phyloP scores from a whole-genome alignment of 2,113 vertebrate species.

The Mystacornis crossleyi region DNA sequence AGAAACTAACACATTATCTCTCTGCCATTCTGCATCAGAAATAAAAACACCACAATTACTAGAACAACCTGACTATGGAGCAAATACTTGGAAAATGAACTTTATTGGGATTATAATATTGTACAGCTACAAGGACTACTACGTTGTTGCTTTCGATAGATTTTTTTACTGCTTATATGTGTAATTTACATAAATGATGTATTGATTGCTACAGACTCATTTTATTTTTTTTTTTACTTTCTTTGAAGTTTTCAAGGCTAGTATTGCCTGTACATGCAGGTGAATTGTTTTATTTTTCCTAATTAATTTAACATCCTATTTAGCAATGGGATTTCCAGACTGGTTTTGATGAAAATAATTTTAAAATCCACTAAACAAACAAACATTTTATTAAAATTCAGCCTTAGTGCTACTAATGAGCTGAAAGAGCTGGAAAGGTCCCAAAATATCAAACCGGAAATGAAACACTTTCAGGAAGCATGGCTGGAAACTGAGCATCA shows the following conservation, averaged over 20 bases:
- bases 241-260: neutral
- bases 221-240: neutral
- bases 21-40: neutral
- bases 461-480: neutral
- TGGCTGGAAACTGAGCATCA: neutral
- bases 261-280: neutral
- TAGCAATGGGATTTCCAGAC: neutral
- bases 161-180: neutral
- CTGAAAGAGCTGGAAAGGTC: neutral
- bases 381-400: neutral
- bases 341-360: neutral
- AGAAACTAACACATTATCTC: neutral
- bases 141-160: accelerated
- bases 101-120: neutral
- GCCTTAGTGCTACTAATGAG: neutral
- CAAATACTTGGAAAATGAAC: neutral
- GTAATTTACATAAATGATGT: neutral
- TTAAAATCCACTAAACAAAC: neutral
- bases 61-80: neutral
- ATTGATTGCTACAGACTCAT: neutral
- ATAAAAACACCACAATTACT: neutral
- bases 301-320: neutral
- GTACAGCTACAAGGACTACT: neutral
- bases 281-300: neutral
- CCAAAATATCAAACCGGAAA: neutral